Conservation (phyloP, 2,888 invertebrate species). For the Drosophila nr. fundita region DNA sequence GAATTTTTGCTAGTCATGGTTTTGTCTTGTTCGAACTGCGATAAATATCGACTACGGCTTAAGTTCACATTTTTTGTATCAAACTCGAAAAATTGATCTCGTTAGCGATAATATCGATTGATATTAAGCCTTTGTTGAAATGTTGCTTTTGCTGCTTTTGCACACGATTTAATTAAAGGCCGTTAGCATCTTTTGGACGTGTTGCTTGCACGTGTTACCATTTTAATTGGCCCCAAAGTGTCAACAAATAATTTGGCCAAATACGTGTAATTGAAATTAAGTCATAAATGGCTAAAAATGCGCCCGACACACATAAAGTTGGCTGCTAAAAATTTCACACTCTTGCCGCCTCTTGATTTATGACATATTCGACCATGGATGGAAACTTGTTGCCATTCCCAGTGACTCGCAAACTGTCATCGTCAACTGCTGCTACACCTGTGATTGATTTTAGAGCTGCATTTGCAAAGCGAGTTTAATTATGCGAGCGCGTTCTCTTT, state of each 20-base stretch:
- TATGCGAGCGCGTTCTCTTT: slow-evolving; percentile 8
- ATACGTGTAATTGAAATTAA: slow-evolving; percentile 78
- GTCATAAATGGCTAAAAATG: slow-evolving; percentile 80
- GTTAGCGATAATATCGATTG: slow-evolving; percentile 1
- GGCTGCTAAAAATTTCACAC: slow-evolving; percentile 73
- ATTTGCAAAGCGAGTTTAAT: slow-evolving; percentile 51
- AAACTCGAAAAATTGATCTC: background rate
- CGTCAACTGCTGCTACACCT: slow-evolving; percentile 57
- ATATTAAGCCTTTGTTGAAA: background rate
- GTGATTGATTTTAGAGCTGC: slow-evolving; percentile 64
- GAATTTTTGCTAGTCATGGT: background rate
- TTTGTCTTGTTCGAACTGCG: background rate
- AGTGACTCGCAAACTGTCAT: slow-evolving; percentile 59
- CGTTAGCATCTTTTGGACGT: slow-evolving; percentile 32
- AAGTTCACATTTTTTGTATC: background rate
- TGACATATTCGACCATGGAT: slow-evolving; percentile 59
- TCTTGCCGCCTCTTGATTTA: slow-evolving; percentile 71
- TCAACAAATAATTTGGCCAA: slow-evolving; percentile 78
- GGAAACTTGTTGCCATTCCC: slow-evolving; percentile 64
- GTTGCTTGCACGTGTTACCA: slow-evolving; percentile 72
- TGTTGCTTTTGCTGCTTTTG: background rate
- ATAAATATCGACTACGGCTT: background rate
- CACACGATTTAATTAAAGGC: slow-evolving; percentile 24
- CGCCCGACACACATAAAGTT: slow-evolving; percentile 57
- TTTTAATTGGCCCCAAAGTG: slow-evolving; percentile 75